Percentiles rank a stretch among this genome's conserved stretches.
These are phyloP conservation scores for Rhinoraja longicauda DNA, from an alignment of 2,797 vertebrate species.

Conservation along the genomic window DNA sequence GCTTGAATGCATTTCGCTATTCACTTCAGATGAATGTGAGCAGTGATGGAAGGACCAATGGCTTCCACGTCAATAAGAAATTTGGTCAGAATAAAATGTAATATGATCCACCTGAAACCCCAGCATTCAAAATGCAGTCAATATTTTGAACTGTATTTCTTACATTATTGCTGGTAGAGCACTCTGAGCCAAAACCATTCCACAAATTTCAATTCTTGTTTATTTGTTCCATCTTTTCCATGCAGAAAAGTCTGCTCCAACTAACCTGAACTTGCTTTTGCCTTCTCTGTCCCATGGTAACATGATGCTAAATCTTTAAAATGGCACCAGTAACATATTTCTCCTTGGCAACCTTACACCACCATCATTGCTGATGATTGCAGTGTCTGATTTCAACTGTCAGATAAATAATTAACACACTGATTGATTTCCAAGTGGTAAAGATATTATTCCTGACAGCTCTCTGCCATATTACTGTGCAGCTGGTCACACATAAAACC, in stretches of 20 bases:
- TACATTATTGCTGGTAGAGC: neutral
- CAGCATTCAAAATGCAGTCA: neutral
- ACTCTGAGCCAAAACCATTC: neutral
- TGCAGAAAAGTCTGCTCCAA: neutral
- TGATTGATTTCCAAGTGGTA: slow-evolving; percentile 28
- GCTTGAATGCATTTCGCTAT: neutral
- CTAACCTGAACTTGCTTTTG: neutral
- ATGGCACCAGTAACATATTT: slow-evolving; percentile 36
- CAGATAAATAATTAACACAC: slow-evolving; percentile 37
- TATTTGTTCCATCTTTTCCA: neutral
- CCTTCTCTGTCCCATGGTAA: slow-evolving; percentile 8
- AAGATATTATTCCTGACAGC: slow-evolving; percentile 7
- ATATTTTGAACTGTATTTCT: neutral
- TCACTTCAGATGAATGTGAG: neutral
- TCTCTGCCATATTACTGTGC: slow-evolving; percentile 9
- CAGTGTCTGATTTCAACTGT: slow-evolving; percentile 33
- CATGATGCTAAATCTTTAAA: slow-evolving; percentile 27
- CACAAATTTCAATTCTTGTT: neutral
- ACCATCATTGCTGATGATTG: slow-evolving; percentile 25
- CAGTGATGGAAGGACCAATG: neutral
- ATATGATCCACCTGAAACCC: neutral
- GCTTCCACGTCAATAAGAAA: neutral
- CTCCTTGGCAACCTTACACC: slow-evolving; percentile 21
- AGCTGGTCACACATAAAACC: slow-evolving; percentile 28
- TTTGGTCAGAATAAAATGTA: neutral